Percentiles rank a stretch among this genome's conserved stretches.
These are phyloP conservation scores for Antennarius striatus DNA, from an alignment of 2,113 vertebrate genomes.

Conservation along the genomic window DNA sequence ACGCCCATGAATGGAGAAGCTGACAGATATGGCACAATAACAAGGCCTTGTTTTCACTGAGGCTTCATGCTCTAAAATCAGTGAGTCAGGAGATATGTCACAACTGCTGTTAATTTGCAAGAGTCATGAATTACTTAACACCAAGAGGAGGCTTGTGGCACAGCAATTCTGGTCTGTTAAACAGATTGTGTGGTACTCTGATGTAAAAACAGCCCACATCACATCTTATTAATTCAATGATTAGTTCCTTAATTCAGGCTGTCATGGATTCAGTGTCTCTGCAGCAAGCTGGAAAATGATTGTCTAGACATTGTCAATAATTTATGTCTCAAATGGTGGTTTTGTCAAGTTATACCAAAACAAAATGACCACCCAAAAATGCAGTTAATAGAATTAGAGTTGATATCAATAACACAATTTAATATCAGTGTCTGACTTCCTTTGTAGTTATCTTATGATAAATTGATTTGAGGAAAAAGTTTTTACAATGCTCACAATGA, in stretches of 20 bases:
- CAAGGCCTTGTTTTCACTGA: slow-evolving; percentile 38
- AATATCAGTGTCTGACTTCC: not conserved
- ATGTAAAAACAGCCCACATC: slow-evolving; percentile 39
- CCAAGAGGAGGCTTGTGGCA: slow-evolving; percentile 29
- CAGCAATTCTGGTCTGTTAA: slow-evolving; percentile 37
- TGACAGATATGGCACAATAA: slow-evolving; percentile 41
- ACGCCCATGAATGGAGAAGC: slow-evolving; percentile 4
- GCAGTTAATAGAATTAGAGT: slow-evolving; percentile 5
- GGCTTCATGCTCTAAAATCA: slow-evolving; percentile 31
- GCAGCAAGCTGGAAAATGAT: slow-evolving; percentile 57
- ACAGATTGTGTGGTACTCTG: slow-evolving; percentile 34
- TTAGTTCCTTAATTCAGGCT: slow-evolving; percentile 48
- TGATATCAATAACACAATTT: not conserved
- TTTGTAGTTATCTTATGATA: not conserved
- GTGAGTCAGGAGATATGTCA: slow-evolving; percentile 46
- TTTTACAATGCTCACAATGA: not conserved
- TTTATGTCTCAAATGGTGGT: slow-evolving; percentile 5
- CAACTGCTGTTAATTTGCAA: slow-evolving; percentile 31
- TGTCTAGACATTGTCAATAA: slow-evolving; percentile 55
- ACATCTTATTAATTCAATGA: slow-evolving; percentile 53
- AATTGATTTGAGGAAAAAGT: not conserved
- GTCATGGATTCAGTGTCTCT: slow-evolving; percentile 48
- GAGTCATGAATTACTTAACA: slow-evolving; percentile 43
- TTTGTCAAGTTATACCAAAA: slow-evolving; percentile 18
- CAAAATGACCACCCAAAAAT: slow-evolving; percentile 4